Evolutionary conservation across 2,113 vertebrate species (phyloP), one percentile per base, ranked within the genome.

Genomic region (Salvelinus fontinalis): DNA sequence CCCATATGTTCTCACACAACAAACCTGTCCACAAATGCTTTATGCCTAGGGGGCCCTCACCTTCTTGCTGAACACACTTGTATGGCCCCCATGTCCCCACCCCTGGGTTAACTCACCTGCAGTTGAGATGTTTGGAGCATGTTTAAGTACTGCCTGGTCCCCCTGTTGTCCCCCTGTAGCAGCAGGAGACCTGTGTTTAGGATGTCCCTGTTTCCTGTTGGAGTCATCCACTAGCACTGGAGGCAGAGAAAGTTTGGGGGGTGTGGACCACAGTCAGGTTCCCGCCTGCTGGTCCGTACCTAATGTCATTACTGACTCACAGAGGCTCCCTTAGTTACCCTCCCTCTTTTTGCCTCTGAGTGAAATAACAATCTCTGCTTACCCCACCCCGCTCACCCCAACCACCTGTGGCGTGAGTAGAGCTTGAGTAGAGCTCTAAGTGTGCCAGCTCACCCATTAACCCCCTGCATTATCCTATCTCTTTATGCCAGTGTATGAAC

Each of bases 381-480:
- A 44, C 44, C 18, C 51, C 67, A 66, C 20, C 74, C 51, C 13
- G 14, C 18, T 54, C n/a, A 12, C 57, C 69, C 75, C 34, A 59
- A 83, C 88, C 90, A 89, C 89, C 89, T 89, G 86, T 82, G 75
- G 90, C 70, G 85, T n/a, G 77, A 77, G 69, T 80, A 84, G 83
- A 84, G 75, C 83, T 83, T n/a, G 78, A 77, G 69, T 80, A 84
- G 83, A 84, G 75, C 83, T 83, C 31, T 26, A 86, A 80, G 89
- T 91, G 87, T 91, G 90, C 86, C 90, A 86, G 69, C 65, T 54
- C 75, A 14, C 81, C 84, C 71, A 87, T 92, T 92, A 90, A 91
- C 87, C 86, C 84, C 72, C 73, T 26, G 39, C 76, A 89, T 85
- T 87, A 79, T 85, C 70, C 70, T 9, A 60, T 9, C 71, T 39